A percentile compares a stretch with the other conserved stretches of the same genome.
These are phyloP conservation scores for Ramazzottius varieornatus DNA, from an alignment of 2,888 invertebrate species.

Conservation along the genomic window DNA sequence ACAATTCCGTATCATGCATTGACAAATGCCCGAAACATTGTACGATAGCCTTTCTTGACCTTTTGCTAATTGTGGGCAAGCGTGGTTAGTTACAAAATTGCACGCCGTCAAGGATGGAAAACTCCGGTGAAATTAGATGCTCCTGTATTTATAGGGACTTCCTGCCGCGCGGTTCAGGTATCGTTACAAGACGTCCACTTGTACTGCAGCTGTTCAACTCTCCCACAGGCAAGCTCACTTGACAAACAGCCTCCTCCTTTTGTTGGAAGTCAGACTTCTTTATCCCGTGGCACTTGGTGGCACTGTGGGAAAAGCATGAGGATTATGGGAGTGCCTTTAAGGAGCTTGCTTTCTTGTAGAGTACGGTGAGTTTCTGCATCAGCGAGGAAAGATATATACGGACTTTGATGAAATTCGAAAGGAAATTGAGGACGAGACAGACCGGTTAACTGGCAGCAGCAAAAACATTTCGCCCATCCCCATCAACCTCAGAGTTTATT, in stretches of 20 bases:
- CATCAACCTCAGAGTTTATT: conserved; percentile 28
- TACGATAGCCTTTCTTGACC: too few relatives aligned
- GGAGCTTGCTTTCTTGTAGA: conserved; percentile 16
- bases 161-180: conserved; percentile 18
- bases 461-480: conserved; percentile 29
- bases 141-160: conserved; percentile 9
- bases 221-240: neutral
- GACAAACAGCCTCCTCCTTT: too few relatives aligned
- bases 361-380: conserved; percentile 29
- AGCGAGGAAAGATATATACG: conserved; percentile 26
- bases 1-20: too few relatives aligned
- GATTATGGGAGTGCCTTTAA: too few relatives aligned
- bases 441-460: conserved; percentile 27
- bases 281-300: too few relatives aligned
- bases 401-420: conserved; percentile 26
- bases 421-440: conserved; percentile 30
- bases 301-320: too few relatives aligned
- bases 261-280: too few relatives aligned
- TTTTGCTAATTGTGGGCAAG: too few relatives aligned
- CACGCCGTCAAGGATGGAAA: too few relatives aligned
- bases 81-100: too few relatives aligned
- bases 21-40: too few relatives aligned
- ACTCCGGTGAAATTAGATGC: too few relatives aligned
- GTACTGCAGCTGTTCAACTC: conserved; percentile 12
- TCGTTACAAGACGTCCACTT: conserved; percentile 24